Base-by-base conservation (phyloP, 2,113 vertebrate species). In the Nettapus auritus region DNA sequence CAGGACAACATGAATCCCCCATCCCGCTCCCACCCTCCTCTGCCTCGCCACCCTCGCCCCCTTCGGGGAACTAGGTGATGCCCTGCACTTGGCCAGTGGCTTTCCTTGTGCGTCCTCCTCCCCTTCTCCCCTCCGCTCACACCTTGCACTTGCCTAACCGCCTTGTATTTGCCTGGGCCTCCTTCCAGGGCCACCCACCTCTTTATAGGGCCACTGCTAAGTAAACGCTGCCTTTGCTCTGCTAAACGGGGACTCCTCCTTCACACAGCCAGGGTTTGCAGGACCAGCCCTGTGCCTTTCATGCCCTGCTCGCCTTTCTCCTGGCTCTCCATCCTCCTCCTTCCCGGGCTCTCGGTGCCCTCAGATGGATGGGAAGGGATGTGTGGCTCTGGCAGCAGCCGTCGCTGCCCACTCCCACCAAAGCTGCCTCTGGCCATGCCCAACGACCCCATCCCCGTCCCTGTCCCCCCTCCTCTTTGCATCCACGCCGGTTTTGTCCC, bases 41-140 rank as follows among this genome's bases (percentile, higher is more conserved):
- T 59, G 53, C 36, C 38, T 46, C 1, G 2, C 18, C 1, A 0
- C 40, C 73, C 80, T 10, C 8, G 71, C 55, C 42, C 25, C 0
- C 0, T 44, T 22, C 4, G 0, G n/a, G 38, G 38, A 0, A 0
- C 63, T 33, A 31, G 2, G 3, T 59, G 31, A 6, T 8, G 25
- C 4, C 75, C 55, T 1, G 1, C 62, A 25, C 28, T 34, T 36
- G 13, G 36, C 26, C 60, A 42, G 26, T 0, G 8, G 55, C 59
- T 91, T 48, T 78, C 38, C 60, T 42, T 34, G 66, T 20, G 42
- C 76, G 33, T 38, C 69, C 63, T 80, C 48, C 75, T 38, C 67
- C 81, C 40, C 38, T n/a, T 31, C 6, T 2, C 34, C 67, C 50
- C 81, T 66, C 73, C 0, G 3, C 67, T 89, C 79, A 26, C 89